Evolutionary conservation across 2,797 vertebrate species (phyloP).

Genomic region (Urocyon cinereoargenteus): DNA sequence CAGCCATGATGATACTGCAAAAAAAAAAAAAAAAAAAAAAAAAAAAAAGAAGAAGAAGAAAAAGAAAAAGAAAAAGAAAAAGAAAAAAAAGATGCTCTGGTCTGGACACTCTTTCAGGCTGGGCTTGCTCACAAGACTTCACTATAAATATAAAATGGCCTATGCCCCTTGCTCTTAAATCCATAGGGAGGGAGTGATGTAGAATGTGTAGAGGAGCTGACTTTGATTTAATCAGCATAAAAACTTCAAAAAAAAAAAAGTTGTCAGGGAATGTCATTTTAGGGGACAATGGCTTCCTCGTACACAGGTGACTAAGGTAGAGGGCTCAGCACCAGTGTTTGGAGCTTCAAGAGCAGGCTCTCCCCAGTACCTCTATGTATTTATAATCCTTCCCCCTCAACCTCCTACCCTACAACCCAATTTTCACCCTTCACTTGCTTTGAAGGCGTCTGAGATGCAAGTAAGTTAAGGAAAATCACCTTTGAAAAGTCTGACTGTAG

Average conservation of each 20-base stretch:
- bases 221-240: slow-evolving; percentile 43
- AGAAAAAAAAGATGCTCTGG: neutral
- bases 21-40: neutral
- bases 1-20: neutral
- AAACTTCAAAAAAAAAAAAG: slow-evolving; percentile 59
- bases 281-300: neutral
- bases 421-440: neutral
- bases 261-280: neutral
- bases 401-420: no score
- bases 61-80: no score
- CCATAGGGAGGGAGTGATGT: neutral
- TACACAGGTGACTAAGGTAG: no score
- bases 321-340: neutral
- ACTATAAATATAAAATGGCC: neutral
- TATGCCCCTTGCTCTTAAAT: neutral
- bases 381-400: no score
- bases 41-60: no score
- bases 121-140: neutral
- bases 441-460: neutral
- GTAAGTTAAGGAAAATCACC: neutral
- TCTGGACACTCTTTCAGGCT: neutral
- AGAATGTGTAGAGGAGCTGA: neutral
- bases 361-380: accelerated
- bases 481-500: neutral
- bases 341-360: neutral